phyloP scores from a whole-genome alignment of 2,113 vertebrate species.

The Cyanistes caeruleus region DNA sequence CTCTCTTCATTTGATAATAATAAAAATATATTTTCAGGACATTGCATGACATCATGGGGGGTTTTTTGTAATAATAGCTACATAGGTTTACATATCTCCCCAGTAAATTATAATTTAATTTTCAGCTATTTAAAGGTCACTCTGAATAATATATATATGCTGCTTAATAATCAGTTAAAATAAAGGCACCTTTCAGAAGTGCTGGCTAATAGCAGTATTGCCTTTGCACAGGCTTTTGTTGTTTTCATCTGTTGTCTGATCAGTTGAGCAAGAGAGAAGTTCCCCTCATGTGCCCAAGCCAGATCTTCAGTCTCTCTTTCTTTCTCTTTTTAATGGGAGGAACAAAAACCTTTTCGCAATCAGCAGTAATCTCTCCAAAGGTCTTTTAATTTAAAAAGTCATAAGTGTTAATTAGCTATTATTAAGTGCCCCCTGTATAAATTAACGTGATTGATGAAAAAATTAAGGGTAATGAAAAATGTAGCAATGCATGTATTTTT shows the following conservation, averaged over 20 bases:
- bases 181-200: conserved; percentile 30
- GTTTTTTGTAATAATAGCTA: conserved; percentile 11
- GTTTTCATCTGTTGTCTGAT: not conserved
- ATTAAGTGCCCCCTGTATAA: conserved; percentile 83
- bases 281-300: not conserved
- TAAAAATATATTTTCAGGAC: conserved; percentile 21
- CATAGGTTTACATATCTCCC: conserved; percentile 38
- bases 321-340: conserved; percentile 61
- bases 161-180: conserved; percentile 41
- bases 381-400: conserved; percentile 85
- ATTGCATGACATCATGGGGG: not conserved
- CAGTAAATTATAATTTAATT: conserved; percentile 67
- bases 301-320: conserved; percentile 49
- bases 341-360: conserved; percentile 75
- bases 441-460: conserved; percentile 84
- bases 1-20: not conserved
- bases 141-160: conserved; percentile 47
- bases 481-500: conserved; percentile 80
- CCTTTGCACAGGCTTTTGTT: not conserved
- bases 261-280: not conserved
- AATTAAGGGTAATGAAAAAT: conserved; percentile 85
- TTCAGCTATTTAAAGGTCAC: conserved; percentile 57
- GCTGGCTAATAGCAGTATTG: not conserved
- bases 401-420: conserved; percentile 86
- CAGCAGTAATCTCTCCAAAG: conserved; percentile 81